phyloP scores from a whole-genome alignment of 2,113 vertebrate genomes.

The crab-eating macaque (Macaca fascicularis) region DNA sequence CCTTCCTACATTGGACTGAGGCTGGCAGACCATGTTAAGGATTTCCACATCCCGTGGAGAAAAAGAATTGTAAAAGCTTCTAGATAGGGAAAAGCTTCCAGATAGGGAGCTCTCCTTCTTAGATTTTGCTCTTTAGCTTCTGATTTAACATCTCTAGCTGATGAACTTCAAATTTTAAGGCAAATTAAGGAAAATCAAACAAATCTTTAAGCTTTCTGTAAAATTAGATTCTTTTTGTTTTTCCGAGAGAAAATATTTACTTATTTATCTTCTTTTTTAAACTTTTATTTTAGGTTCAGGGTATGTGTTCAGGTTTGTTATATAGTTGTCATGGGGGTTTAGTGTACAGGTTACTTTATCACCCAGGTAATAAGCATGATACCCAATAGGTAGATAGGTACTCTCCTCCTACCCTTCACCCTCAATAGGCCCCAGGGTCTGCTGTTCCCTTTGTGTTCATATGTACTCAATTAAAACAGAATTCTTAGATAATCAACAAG shows the following conservation, averaged over 20 bases:
- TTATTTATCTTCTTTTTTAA: too few relatives aligned
- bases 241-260: too few relatives aligned
- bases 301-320: too few relatives aligned
- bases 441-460: too few relatives aligned
- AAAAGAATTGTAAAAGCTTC: not conserved
- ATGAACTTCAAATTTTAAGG: not conserved
- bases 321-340: too few relatives aligned
- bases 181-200: conserved; percentile 10
- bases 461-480: not conserved
- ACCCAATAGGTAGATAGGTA: too few relatives aligned
- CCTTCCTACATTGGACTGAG: not conserved
- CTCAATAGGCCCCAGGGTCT: too few relatives aligned
- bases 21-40: not conserved
- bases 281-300: too few relatives aligned
- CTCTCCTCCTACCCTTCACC: too few relatives aligned
- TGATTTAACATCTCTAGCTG: not conserved
- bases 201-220: not conserved
- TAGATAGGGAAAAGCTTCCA: not conserved
- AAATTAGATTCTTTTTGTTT: too few relatives aligned
- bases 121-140: not conserved
- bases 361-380: too few relatives aligned
- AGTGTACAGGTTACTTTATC: too few relatives aligned
- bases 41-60: not conserved
- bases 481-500: conserved; percentile 6
- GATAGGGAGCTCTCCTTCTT: not conserved